These are phyloP conservation scores for Prochilodus magdalenae DNA, from an alignment of 2,113 vertebrate genomes.

Conservation along the genomic window DNA sequence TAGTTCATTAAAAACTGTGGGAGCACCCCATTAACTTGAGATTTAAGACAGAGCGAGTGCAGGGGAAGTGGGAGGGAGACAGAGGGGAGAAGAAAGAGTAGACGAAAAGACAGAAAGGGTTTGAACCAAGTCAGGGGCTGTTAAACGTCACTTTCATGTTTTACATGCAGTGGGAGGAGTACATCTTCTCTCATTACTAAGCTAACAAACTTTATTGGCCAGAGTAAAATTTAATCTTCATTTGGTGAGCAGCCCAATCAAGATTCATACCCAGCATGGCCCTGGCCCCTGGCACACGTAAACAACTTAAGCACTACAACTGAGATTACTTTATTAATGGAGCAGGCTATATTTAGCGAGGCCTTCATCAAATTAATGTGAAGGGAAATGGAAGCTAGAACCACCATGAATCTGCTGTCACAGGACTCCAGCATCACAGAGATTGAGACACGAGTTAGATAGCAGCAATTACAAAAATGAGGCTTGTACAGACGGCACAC, in stretches of 20 bases:
- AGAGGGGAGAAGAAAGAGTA: neutral
- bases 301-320: conserved; percentile 65
- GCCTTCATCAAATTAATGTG: conserved; percentile 59
- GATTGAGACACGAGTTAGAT: neutral
- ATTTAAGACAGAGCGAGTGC: neutral
- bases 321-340: conserved; percentile 71
- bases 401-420: conserved; percentile 43
- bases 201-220: conserved; percentile 62
- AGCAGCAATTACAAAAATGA: neutral
- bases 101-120: neutral
- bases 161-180: conserved; percentile 18
- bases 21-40: conserved; percentile 9
- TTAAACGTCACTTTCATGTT: neutral
- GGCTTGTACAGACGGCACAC: neutral
- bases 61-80: neutral
- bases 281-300: conserved; percentile 65
- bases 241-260: conserved; percentile 66
- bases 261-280: conserved; percentile 67
- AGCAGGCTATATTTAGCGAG: conserved; percentile 70
- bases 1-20: conserved; percentile 37
- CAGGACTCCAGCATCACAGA: neutral
- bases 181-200: conserved; percentile 53
- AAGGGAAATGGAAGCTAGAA: conserved; percentile 27
- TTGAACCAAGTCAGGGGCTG: conserved; percentile 12
- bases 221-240: conserved; percentile 61